A percentile compares a stretch with the other conserved stretches of the same genome.
Conservation (phyloP, 2,113 vertebrate species). For the Cinclus mexicanus region DNA sequence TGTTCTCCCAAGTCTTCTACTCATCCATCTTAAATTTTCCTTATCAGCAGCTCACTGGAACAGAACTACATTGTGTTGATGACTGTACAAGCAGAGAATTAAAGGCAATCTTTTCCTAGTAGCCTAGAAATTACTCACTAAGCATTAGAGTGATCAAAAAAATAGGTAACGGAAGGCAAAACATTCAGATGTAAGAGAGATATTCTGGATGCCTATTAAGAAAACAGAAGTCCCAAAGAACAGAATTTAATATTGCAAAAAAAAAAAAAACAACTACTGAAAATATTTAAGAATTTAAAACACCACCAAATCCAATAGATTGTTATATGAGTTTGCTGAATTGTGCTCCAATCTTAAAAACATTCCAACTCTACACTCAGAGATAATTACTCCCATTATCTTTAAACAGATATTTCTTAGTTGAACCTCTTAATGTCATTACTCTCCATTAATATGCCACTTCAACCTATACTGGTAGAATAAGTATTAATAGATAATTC, state of each 20-base stretch:
- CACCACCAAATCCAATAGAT: accelerated
- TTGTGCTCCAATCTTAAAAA: background rate
- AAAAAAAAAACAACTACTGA: background rate
- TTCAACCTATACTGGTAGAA: background rate
- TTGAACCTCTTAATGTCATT: background rate
- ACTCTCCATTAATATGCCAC: background rate
- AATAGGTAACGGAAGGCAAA: background rate
- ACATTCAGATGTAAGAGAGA: background rate
- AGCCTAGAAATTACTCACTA: background rate
- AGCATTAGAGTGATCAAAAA: background rate
- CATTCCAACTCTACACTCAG: background rate
- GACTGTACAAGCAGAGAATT: background rate
- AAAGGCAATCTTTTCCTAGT: background rate
- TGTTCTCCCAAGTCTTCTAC: background rate
- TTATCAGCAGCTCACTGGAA: background rate
- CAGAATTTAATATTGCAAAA: background rate
- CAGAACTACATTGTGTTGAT: background rate
- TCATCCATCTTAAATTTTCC: background rate
- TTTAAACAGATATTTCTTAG: background rate
- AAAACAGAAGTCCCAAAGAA: background rate
- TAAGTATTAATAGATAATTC: background rate
- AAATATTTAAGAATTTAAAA: background rate
- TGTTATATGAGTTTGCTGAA: background rate
- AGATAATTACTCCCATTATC: background rate
- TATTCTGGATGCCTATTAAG: background rate